Percentiles rank a stretch among this genome's conserved stretches.
These are phyloP conservation scores for Apeira syringaria DNA, from an alignment of 2,888 invertebrate genomes.

Conservation along the genomic window DNA sequence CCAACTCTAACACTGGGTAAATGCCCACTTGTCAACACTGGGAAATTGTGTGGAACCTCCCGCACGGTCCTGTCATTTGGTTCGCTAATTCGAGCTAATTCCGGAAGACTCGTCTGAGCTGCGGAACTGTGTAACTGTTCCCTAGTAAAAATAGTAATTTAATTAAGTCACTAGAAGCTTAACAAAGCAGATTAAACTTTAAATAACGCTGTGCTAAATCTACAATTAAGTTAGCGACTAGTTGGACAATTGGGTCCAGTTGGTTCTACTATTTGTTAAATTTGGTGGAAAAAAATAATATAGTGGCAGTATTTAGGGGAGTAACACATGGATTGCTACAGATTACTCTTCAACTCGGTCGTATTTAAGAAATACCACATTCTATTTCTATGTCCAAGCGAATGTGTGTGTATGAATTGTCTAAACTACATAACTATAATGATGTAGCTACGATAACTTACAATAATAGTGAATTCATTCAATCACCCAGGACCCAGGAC, in stretches of 20 bases:
- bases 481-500: too few relatives aligned
- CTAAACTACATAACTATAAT: too few relatives aligned
- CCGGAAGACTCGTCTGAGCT: slow-evolving; percentile 37
- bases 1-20: slow-evolving; percentile 29
- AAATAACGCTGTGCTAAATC: slow-evolving; percentile 13
- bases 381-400: too few relatives aligned
- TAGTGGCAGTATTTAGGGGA: too few relatives aligned
- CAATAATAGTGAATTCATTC: too few relatives aligned
- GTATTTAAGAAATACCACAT: too few relatives aligned
- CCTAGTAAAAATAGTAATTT: slow-evolving; percentile 23
- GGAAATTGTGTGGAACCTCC: slow-evolving; percentile 54
- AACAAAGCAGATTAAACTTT: slow-evolving; percentile 9
- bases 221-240: slow-evolving; percentile 2
- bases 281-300: too few relatives aligned
- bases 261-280: too few relatives aligned
- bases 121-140: slow-evolving; percentile 28
- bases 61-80: slow-evolving; percentile 53
- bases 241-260: background rate
- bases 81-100: slow-evolving; percentile 59
- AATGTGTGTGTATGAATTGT: too few relatives aligned
- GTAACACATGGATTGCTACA: too few relatives aligned
- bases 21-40: slow-evolving; percentile 53
- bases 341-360: too few relatives aligned
- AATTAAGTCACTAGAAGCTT: slow-evolving; percentile 12
- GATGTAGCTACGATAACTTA: too few relatives aligned